Evolutionary conservation across 2,797 vertebrate species (phyloP).

Genomic region (Heliangelus exortis): DNA sequence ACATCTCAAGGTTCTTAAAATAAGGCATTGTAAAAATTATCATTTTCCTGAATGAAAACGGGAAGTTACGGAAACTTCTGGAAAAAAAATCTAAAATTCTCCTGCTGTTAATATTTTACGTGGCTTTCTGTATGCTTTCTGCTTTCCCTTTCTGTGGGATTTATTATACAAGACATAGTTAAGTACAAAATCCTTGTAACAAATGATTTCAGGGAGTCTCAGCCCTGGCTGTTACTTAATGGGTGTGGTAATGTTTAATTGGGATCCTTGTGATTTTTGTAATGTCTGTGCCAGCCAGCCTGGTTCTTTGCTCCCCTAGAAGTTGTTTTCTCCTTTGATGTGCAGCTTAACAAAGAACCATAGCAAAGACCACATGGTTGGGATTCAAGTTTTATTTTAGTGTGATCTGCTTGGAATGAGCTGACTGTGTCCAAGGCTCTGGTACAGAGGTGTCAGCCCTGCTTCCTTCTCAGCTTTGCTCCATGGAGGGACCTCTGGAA

Average conservation of each 20-base stretch:
- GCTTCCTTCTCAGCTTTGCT: background rate
- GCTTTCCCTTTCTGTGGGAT: background rate
- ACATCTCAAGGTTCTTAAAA: background rate
- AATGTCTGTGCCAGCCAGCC: background rate
- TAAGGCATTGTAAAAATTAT: background rate
- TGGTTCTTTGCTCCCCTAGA: background rate
- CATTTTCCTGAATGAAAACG: background rate
- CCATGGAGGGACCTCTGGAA: background rate
- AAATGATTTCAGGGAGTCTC: background rate
- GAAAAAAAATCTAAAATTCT: background rate
- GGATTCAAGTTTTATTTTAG: background rate
- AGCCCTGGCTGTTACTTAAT: background rate
- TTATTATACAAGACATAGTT: background rate
- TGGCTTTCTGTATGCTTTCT: background rate
- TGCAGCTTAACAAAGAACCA: background rate
- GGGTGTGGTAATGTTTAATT: background rate
- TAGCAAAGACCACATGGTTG: background rate
- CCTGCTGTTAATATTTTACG: background rate
- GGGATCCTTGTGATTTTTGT: background rate
- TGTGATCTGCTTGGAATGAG: background rate
- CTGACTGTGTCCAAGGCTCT: background rate
- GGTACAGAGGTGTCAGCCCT: background rate
- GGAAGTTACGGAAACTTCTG: background rate
- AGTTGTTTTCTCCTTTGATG: background rate
- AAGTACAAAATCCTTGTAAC: background rate